Evolutionary conservation across 2,888 invertebrate genomes (phyloP).

Genomic region (Agriotes lineatus): DNA sequence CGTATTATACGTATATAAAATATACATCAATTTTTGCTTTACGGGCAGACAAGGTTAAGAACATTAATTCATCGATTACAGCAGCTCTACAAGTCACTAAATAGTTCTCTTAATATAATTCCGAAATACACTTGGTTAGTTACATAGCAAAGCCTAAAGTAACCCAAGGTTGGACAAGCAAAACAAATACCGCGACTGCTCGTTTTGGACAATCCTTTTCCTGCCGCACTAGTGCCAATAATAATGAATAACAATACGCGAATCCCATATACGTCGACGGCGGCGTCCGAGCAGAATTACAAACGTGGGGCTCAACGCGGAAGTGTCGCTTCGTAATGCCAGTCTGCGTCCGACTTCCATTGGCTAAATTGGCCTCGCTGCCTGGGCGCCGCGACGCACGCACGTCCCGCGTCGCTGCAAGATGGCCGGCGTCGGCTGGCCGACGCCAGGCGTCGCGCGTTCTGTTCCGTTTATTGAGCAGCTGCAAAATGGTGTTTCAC

Average conservation of each 20-base stretch:
- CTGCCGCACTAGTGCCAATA: not conserved
- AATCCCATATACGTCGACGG: slow-evolving; percentile 21
- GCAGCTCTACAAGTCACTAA: too few relatives aligned
- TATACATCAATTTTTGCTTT: too few relatives aligned
- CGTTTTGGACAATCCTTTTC: not conserved
- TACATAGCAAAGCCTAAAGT: too few relatives aligned
- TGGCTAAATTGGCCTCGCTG: not conserved
- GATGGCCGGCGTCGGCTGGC: slow-evolving; percentile 54
- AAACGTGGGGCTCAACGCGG: not conserved
- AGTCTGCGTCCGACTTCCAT: not conserved
- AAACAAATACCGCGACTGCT: too few relatives aligned
- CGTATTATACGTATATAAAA: too few relatives aligned
- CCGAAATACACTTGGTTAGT: too few relatives aligned
- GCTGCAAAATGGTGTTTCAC: slow-evolving; percentile 50
- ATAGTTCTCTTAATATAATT: too few relatives aligned
- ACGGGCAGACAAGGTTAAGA: too few relatives aligned
- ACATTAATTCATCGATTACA: too few relatives aligned
- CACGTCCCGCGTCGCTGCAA: slow-evolving; percentile 1
- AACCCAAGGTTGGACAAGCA: too few relatives aligned
- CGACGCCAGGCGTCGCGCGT: slow-evolving; percentile 52
- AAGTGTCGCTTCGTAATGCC: not conserved
- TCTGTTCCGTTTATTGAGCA: slow-evolving; percentile 52
- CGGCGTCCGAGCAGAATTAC: slow-evolving; percentile 12
- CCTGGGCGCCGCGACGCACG: not conserved
- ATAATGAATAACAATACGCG: slow-evolving; percentile 17